Evolutionary conservation across 1,140 invertebrate species (phyloP), one percentile per base, ranked within the genome.

Genomic region (Luehdorfia chinensis): DNA sequence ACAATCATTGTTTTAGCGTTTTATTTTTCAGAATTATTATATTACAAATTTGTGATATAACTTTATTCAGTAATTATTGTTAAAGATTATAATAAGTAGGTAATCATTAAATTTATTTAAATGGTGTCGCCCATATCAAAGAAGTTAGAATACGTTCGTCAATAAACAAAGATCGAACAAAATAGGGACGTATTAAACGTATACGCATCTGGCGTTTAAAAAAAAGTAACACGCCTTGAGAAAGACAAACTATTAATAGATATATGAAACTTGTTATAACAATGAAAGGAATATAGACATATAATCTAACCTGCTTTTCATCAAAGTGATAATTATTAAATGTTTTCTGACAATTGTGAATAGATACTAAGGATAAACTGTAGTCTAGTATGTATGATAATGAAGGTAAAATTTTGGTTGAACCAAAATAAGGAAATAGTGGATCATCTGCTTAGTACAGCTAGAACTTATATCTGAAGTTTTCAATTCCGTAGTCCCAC

Each of bases 11-110:
- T n/a, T n/a, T n/a, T n/a, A n/a, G n/a, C n/a, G n/a, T n/a, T n/a
- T n/a, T n/a, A n/a, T n/a, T n/a, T n/a, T n/a, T n/a, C n/a, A n/a
- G n/a, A n/a, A n/a, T n/a, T n/a, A n/a, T 37, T 37, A 37, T 9
- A 8, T 37, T 21, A 36, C n/a, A 36, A 36, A 36, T 36, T 36
- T 36, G 34, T 23, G 34, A 37, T 37, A 37, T 37, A 37, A 16
- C n/a, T 37, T 23, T 37, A 37, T 37, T 37, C 34, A 16, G 2
- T 21, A n/a, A 19, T 36, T 19, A 21, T 37, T 13, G 18, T 21
- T 37, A 21, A 19, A 37, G 34, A 8, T 37, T 11, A 1, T 21
- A n/a, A n/a, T n/a, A n/a, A n/a, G n/a, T n/a, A n/a, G n/a, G n/a
- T n/a, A n/a, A n/a, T n/a, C n/a, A n/a, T n/a, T n/a, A n/a, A n/a